Conservation (phyloP, 2,113 vertebrate genomes). For the Aix galericulata region DNA sequence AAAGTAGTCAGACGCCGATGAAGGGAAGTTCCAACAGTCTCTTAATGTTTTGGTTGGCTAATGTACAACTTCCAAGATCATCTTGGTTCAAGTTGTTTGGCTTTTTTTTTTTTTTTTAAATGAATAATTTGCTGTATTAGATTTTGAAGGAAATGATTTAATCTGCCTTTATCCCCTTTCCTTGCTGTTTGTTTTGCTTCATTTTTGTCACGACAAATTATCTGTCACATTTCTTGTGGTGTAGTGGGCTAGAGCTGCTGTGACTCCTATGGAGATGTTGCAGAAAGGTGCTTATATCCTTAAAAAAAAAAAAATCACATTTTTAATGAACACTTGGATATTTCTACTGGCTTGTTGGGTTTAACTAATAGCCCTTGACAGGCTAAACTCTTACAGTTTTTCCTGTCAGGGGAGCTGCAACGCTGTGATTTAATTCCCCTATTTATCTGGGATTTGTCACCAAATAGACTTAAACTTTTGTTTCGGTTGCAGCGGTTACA, state of each 20-base stretch:
- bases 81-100: neutral
- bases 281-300: neutral
- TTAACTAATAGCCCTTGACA: neutral
- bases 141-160: neutral
- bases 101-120: neutral
- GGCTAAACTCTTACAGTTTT: conserved; percentile 3
- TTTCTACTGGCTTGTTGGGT: neutral
- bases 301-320: neutral
- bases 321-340: neutral
- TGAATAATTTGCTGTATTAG: neutral
- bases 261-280: neutral
- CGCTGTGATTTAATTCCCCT: conserved; percentile 29
- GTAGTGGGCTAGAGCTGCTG: neutral
- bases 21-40: neutral
- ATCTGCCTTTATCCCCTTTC: neutral
- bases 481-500: neutral
- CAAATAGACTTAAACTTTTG: conserved; percentile 47
- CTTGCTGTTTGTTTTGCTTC: neutral
- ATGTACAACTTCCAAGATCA: neutral
- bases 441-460: conserved; percentile 41
- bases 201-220: neutral
- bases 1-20: neutral
- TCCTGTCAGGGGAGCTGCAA: neutral
- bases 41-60: neutral
- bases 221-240: neutral